Evolutionary conservation across 2,113 vertebrate species (phyloP).

Genomic region (Nicator chloris): DNA sequence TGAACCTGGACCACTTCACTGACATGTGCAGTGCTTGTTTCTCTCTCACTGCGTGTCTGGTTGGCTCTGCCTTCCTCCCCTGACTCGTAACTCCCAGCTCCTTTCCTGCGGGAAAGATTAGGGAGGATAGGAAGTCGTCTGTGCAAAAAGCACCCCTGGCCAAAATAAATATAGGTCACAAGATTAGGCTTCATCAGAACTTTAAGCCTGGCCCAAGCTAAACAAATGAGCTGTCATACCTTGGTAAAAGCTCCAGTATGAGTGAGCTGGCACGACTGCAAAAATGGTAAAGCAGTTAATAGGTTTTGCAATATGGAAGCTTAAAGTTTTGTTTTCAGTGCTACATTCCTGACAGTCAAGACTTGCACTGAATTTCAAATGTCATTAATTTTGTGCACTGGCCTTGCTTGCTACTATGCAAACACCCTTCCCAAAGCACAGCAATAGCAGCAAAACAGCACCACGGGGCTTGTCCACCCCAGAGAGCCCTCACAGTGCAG

Average conservation of each 20-base stretch:
- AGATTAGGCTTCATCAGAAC: constrained; percentile 73
- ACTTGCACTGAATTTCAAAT: constrained; percentile 25
- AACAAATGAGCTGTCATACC: constrained; percentile 71
- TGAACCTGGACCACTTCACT: constrained; percentile 21
- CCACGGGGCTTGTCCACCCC: background rate
- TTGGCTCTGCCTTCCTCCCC: constrained; percentile 45
- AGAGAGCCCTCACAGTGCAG: background rate
- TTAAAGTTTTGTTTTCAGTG: constrained; percentile 53
- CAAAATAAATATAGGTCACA: constrained; percentile 74
- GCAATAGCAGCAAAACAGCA: background rate
- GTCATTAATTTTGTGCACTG: constrained; percentile 14
- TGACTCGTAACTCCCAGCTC: background rate
- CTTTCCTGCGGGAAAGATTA: constrained; percentile 70
- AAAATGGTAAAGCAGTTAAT: constrained; percentile 54
- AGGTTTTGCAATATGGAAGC: constrained; percentile 61
- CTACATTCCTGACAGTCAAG: constrained; percentile 57
- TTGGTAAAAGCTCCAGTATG: constrained; percentile 40
- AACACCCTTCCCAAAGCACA: background rate
- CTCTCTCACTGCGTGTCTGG: background rate
- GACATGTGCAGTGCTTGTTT: background rate
- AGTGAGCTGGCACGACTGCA: constrained; percentile 59
- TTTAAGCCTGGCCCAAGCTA: constrained; percentile 71
- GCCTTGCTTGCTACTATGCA: background rate
- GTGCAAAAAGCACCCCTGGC: constrained; percentile 50
- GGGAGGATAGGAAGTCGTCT: constrained; percentile 69